These are phyloP conservation scores for Zosterops japonicus DNA, from an alignment of 2,113 vertebrate genomes.

Conservation along the genomic window DNA sequence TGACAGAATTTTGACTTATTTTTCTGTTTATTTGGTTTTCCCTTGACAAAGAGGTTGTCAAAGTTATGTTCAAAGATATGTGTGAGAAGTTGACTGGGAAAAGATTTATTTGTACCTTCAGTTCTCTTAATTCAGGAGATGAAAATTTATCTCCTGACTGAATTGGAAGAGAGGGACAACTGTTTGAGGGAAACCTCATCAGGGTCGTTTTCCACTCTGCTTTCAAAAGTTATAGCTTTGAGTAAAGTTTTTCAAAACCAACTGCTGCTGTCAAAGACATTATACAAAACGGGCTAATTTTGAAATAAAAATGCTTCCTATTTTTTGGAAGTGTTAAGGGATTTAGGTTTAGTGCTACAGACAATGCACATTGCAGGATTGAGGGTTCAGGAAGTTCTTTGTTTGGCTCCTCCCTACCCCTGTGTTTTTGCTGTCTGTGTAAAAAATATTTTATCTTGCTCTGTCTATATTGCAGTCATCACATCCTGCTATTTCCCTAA, in stretches of 20 bases:
- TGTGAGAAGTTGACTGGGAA: neutral
- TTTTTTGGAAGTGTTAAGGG: neutral
- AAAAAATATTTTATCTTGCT: neutral
- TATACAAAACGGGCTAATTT: neutral
- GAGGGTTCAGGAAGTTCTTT: neutral
- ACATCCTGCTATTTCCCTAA: neutral
- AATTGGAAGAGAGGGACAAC: neutral
- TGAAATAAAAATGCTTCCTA: neutral
- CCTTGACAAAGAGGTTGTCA: neutral
- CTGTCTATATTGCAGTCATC: neutral
- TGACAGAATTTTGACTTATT: neutral
- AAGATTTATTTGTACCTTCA: neutral
- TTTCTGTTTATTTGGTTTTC: no score
- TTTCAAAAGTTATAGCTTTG: neutral
- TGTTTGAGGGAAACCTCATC: neutral
- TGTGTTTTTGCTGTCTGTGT: neutral
- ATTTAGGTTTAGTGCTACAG: neutral
- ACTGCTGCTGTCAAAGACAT: neutral
- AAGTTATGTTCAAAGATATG: neutral
- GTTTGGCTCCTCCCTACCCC: neutral
- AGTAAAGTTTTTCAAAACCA: neutral
- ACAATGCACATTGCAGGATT: fast-evolving
- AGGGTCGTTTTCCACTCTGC: neutral
- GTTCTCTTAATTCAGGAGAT: neutral
- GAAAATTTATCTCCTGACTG: neutral